These are phyloP conservation scores for Oxygymnocypris stewartii DNA, from an alignment of 2,113 vertebrate genomes.

Conservation along the genomic window DNA sequence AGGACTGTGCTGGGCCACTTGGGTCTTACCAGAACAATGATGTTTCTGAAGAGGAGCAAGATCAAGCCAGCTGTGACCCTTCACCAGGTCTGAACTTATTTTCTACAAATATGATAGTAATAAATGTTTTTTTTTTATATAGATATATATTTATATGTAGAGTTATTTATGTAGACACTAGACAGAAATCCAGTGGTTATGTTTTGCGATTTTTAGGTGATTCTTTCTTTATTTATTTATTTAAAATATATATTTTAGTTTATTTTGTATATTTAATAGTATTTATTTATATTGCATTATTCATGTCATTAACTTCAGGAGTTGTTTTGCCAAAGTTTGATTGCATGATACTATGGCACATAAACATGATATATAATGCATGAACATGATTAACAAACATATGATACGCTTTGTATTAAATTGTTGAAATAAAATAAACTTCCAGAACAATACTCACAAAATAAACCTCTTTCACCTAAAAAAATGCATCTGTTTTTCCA, in stretches of 20 bases:
- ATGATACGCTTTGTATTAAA: neutral
- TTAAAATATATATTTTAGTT: neutral
- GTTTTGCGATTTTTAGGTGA: neutral
- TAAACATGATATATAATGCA: no score
- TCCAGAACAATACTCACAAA: neutral
- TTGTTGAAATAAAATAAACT: neutral
- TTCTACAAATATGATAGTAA: neutral
- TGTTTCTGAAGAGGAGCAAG: constrained; percentile 56
- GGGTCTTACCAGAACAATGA: constrained; percentile 63
- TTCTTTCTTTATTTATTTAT: neutral
- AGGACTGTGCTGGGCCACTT: constrained; percentile 72
- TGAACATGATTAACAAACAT: no score
- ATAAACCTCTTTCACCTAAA: neutral
- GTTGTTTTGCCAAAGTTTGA: neutral
- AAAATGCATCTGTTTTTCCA: neutral
- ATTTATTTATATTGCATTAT: no score
- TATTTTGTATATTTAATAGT: no score
- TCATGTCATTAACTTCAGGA: neutral
- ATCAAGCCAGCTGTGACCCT: constrained; percentile 61
- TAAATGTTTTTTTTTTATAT: neutral
- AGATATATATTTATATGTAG: neutral
- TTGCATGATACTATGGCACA: neutral
- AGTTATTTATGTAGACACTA: neutral
- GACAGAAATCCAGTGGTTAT: neutral
- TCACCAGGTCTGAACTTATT: constrained; percentile 74